Base-by-base conservation (phyloP, 2,888 invertebrate genomes). In the Teleiodes luculella region DNA sequence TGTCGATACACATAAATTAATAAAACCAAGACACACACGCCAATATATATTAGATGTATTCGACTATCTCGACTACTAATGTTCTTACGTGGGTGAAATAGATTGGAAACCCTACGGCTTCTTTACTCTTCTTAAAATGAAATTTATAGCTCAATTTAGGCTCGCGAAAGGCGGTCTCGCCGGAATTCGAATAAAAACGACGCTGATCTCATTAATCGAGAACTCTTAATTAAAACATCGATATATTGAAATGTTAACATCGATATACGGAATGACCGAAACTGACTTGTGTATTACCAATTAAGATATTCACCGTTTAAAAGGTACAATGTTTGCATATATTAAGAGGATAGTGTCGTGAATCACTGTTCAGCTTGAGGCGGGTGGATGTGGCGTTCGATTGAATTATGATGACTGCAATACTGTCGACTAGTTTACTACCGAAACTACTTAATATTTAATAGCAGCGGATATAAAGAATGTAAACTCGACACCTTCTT, bases 211-310 rank as follows among this genome's bases (percentile, higher is more conserved):
- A 43, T 56, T 57, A 54, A 61, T 57, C 47, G 56, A 53, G 39
- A 55, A 35, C 49, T 41, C 53, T 68, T 64, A 64, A 66, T 66
- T 66, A 67, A 67, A 66, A 59, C 64, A 60, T 59, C 59, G 61
- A 63, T 67, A 64, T 59, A 70, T 69, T 60, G 57, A 62, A 74
- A 72, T 73, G 72, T 74, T 73, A 70, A 74, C 71, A 70, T 71
- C 67, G 65, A 64, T 67, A 64, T 62, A 59, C 35, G 59, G 65
- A 69, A 69, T 66, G 63, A 62, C 61, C 57, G 61, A 56, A 62
- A 59, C 58, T 54, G 49, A 60, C 62, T 63, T 72, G 63, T 57
- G 68, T 65, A 61, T 62, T 63, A 63, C 67, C 68, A 74, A 73
- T 74, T 74, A 72, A 72, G 65, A 66, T 63, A 57, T 57, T 50